phyloP scores from a whole-genome alignment of 2,888 invertebrate genomes.

The Brachynemurus nebulosus region DNA sequence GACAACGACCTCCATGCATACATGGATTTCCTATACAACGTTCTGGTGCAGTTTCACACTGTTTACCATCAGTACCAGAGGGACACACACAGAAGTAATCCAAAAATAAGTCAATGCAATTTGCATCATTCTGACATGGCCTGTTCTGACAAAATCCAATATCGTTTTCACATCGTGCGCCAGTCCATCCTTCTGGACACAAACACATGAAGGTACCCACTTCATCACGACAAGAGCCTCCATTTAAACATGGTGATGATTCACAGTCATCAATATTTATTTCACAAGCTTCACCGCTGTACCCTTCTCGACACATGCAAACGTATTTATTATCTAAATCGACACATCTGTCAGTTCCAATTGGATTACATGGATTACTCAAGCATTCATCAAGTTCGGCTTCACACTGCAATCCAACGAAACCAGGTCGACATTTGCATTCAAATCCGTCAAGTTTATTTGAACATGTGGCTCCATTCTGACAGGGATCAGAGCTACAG shows the following conservation, averaged over 20 bases:
- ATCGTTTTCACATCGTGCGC: conserved; percentile 71
- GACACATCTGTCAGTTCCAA: conserved; percentile 79
- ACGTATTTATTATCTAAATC: conserved; percentile 77
- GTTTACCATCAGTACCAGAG: conserved; percentile 90
- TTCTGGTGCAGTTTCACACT: conserved; percentile 93
- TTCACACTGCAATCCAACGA: conserved; percentile 83
- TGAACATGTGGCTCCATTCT: conserved; percentile 78
- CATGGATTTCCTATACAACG: conserved; percentile 87
- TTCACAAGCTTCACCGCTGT: conserved; percentile 71
- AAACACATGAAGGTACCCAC: conserved; percentile 70
- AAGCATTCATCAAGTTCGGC: conserved; percentile 86
- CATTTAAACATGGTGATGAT: conserved; percentile 73
- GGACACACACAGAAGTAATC: conserved; percentile 87
- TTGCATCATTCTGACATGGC: conserved; percentile 88
- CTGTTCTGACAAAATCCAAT: conserved; percentile 73
- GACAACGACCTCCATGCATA: conserved; percentile 91
- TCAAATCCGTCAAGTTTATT: conserved; percentile 81
- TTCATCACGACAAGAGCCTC: conserved; percentile 77
- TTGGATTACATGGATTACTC: conserved; percentile 78
- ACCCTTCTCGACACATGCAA: conserved; percentile 84
- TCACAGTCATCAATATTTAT: conserved; percentile 77
- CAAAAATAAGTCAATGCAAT: conserved; percentile 82
- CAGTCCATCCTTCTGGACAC: conserved; percentile 78
- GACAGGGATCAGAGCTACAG: conserved; percentile 79
- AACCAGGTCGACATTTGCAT: conserved; percentile 89